Base-by-base conservation (phyloP, 2,113 vertebrate genomes). In the Lasiurus borealis region DNA sequence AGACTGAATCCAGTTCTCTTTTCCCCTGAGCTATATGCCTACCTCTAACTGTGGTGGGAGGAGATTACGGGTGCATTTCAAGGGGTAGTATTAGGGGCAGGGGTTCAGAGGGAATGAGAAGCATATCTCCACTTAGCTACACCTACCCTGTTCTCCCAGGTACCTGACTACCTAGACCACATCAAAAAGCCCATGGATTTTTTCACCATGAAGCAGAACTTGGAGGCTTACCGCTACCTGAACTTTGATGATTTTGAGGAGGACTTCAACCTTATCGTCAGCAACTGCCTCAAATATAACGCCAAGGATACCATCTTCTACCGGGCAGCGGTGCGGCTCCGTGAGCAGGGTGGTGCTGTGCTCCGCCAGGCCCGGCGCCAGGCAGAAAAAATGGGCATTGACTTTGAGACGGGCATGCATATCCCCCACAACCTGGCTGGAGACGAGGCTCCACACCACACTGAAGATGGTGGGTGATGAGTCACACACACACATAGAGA, bases 151-250 rank as follows among this genome's bases (percentile, higher is more conserved):
- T 93, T 97, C 25, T 98, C 87, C 95, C 46, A 99, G 99, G 99
- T 99, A 52, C 99, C 99, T 14, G 99, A 99, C 97, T 99, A 99
- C 96, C 97, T 99, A 97, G 99, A 99, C 98, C 99, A 99, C 96
- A 99, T 99, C 94, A 99, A 99, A 98, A 99, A 99, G 89, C 99
- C 99, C 0, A 99, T 99, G 99, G 99, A 99, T 97, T 99, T 99
- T 98, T 99, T 99, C 98, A 99, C 99, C 72, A 99, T 99, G 99
- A 99, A 99, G 98, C 99, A 99, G 96, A 98, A 99, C 94, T 98
- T 99, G 95, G 99, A 99, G 97, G 99, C 99, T 73, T 99, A 99
- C 96, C 99, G 98, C 96, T 99, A 99, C 98, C 98, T 99, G 98
- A 99, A 99, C 89, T 99, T 99, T 0, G 99, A 99, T 29, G 98